Evolutionary conservation across 2,113 vertebrate species (phyloP).

Genomic region (Eleginops maclovinus): DNA sequence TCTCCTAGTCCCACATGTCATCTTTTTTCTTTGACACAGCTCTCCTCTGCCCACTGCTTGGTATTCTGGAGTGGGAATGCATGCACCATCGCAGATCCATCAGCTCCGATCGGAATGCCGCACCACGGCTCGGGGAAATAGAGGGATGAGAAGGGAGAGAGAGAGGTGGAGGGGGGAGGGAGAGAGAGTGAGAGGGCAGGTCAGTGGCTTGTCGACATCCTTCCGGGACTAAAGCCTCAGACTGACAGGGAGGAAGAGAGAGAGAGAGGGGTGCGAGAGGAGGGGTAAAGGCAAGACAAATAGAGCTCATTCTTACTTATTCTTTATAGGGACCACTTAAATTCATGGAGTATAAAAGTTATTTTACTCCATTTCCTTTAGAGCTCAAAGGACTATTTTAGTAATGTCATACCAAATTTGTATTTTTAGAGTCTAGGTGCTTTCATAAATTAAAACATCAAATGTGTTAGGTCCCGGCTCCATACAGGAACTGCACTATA

Average conservation of each 20-base stretch:
- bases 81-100: slow-evolving; percentile 82
- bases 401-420: not conserved
- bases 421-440: not conserved
- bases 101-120: slow-evolving; percentile 78
- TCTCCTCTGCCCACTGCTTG: slow-evolving; percentile 79
- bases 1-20: slow-evolving; percentile 83
- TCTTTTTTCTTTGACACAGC: slow-evolving; percentile 82
- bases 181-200: slow-evolving; percentile 51
- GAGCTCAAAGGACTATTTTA: slow-evolving; percentile 18
- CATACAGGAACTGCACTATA: not conserved
- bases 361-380: slow-evolving; percentile 13
- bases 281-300: slow-evolving; percentile 1
- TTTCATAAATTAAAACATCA: slow-evolving; percentile 5
- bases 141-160: slow-evolving; percentile 66
- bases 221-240: slow-evolving; percentile 62
- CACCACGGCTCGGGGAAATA: slow-evolving; percentile 74
- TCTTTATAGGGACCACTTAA: slow-evolving; percentile 18
- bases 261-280: not conserved
- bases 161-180: slow-evolving; percentile 16
- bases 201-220: slow-evolving; percentile 71
- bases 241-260: slow-evolving; percentile 36
- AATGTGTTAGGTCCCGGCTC: not conserved
- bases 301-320: slow-evolving; percentile 35
- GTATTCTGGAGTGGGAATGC: slow-evolving; percentile 80
- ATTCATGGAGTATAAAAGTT: slow-evolving; percentile 20